Conservation (phyloP, 1,140 invertebrate species). For the Meteorus sp. region DNA sequence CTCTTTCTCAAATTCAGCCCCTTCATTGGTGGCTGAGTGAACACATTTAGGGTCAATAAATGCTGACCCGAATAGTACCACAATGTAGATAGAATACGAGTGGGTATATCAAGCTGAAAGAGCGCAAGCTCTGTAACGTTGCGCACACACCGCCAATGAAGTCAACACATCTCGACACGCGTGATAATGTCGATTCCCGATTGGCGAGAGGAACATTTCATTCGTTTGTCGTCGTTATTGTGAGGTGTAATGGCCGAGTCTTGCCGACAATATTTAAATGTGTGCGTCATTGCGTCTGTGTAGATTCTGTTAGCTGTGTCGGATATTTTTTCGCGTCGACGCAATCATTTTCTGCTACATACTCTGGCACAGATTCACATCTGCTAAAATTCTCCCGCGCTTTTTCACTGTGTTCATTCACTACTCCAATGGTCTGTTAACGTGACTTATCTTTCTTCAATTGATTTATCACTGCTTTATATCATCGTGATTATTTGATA, state of each 20-base stretch:
- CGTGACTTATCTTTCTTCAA: no score
- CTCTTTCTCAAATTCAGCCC: no score
- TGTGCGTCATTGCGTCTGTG: neutral
- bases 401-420: constrained; percentile 10
- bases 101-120: neutral
- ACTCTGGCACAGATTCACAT: no score
- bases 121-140: constrained; percentile 9
- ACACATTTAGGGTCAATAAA: constrained; percentile 19
- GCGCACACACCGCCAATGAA: neutral
- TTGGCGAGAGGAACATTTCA: constrained; percentile 4
- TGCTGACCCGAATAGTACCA: constrained; percentile 11
- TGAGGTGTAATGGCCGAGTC: constrained; percentile 1
- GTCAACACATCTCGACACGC: neutral
- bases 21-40: no score
- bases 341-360: neutral
- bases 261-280: neutral
- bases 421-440: no score
- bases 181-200: constrained; percentile 9
- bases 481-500: no score
- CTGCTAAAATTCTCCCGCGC: constrained; percentile 28
- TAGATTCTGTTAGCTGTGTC: neutral
- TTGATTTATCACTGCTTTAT: no score
- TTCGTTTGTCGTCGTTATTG: neutral
- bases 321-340: constrained; percentile 14
- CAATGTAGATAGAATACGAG: no score